These are phyloP conservation scores for Mungos mungo DNA, from an alignment of 2,113 vertebrate species.

Conservation along the genomic window DNA sequence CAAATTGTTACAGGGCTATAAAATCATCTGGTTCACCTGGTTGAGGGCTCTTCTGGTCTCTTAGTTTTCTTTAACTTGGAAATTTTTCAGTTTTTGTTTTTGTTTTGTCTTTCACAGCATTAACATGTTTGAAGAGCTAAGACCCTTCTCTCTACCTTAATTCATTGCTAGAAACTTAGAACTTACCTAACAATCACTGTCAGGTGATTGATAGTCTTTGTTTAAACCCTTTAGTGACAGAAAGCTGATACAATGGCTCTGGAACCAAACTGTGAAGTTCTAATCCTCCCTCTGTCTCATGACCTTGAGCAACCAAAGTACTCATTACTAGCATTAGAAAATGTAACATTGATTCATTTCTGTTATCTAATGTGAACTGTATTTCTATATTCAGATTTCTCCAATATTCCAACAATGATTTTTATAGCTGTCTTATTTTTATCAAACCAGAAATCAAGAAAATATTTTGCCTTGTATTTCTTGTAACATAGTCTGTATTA, in stretches of 20 bases:
- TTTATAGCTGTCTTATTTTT: background rate
- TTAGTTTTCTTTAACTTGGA: background rate
- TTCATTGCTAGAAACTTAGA: background rate
- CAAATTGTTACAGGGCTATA: too few species aligned
- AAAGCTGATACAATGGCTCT: background rate
- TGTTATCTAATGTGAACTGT: background rate
- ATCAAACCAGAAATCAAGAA: background rate
- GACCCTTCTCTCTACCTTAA: background rate
- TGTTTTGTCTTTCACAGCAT: background rate
- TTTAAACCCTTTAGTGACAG: background rate
- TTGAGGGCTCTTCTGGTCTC: background rate
- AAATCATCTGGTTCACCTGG: background rate
- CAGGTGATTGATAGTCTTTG: background rate
- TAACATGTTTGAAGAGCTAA: background rate
- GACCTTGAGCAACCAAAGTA: background rate
- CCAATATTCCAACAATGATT: background rate
- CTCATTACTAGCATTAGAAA: background rate
- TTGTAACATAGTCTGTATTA: background rate
- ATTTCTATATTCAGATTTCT: background rate
- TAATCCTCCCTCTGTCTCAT: background rate
- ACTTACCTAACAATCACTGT: background rate
- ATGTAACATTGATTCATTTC: background rate
- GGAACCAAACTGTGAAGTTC: background rate
- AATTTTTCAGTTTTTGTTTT: background rate
- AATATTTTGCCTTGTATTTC: background rate